phyloP scores from a whole-genome alignment of 2,888 invertebrate species.

The Oscheius onirici region DNA sequence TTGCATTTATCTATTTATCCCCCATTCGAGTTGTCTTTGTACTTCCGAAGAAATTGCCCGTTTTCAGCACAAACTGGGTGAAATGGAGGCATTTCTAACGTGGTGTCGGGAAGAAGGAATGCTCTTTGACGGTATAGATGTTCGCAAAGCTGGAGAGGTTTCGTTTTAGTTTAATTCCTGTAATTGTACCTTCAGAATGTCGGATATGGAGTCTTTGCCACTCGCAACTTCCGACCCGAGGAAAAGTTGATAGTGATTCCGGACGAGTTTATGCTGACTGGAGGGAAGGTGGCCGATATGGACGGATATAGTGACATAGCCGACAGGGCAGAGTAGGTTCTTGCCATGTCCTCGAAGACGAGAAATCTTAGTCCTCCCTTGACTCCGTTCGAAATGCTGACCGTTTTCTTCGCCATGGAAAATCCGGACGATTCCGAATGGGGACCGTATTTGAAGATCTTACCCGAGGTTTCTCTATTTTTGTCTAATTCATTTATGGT shows the following conservation, averaged over 20 bases:
- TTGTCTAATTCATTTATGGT: background rate
- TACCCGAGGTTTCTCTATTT: conserved; percentile 47
- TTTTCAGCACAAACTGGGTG: background rate
- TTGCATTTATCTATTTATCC: too few relatives aligned
- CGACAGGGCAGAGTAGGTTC: conserved; percentile 37
- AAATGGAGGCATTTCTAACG: conserved; percentile 44
- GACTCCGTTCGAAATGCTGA: conserved; percentile 61
- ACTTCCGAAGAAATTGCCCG: too few relatives aligned
- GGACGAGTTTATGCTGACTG: conserved; percentile 47
- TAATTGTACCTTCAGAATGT: conserved; percentile 36
- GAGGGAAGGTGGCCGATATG: conserved; percentile 51
- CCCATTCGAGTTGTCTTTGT: too few relatives aligned
- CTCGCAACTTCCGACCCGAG: conserved; percentile 36
- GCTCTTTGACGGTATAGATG: conserved; percentile 48
- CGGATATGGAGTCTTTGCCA: conserved; percentile 56
- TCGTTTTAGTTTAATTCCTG: background rate
- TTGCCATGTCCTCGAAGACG: too few relatives aligned
- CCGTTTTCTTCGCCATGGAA: conserved; percentile 61
- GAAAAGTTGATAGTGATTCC: conserved; percentile 44
- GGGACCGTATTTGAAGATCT: conserved; percentile 59
- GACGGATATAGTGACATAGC: conserved; percentile 53
- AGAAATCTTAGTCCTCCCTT: conserved; percentile 35
- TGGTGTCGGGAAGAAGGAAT: conserved; percentile 48
- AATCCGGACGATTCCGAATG: conserved; percentile 48
- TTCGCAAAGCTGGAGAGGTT: conserved; percentile 30